These are phyloP conservation scores for Microvelia longipes DNA, from an alignment of 1,140 invertebrate species.

Conservation along the genomic window DNA sequence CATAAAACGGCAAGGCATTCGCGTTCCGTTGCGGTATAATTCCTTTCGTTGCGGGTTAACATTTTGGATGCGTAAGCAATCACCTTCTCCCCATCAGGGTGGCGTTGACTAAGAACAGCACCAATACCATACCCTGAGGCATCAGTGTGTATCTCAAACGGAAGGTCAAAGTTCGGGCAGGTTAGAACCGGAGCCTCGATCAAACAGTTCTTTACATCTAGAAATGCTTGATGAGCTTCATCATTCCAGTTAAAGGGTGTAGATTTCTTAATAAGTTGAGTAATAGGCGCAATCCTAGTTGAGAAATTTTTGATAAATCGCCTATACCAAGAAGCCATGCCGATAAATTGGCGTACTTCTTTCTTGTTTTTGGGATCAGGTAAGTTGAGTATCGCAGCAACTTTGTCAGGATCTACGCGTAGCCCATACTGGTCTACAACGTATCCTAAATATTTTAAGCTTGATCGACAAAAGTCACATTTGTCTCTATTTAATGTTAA, in stretches of 20 bases:
- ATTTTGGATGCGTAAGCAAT: constrained; percentile 31
- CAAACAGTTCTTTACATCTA: constrained; percentile 19
- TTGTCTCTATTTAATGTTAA: too few relatives aligned
- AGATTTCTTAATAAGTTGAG: constrained; percentile 20
- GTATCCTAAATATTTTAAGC: too few relatives aligned
- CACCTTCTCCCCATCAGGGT: constrained; percentile 19
- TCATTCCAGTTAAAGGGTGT: constrained; percentile 15
- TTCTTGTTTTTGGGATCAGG: constrained; percentile 18
- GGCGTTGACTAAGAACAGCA: constrained; percentile 22
- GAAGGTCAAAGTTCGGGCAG: constrained; percentile 21
- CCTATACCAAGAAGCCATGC: constrained; percentile 22
- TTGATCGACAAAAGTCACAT: too few relatives aligned
- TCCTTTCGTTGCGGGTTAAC: constrained; percentile 27
- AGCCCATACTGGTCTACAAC: neutral
- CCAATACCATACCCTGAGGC: constrained; percentile 23
- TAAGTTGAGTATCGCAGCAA: constrained; percentile 24
- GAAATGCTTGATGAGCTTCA: constrained; percentile 16
- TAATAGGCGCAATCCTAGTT: constrained; percentile 22
- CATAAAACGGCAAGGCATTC: constrained; percentile 31
- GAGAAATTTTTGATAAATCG: constrained; percentile 26
- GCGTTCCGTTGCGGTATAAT: constrained; percentile 31
- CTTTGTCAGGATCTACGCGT: constrained; percentile 7
- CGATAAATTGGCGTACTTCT: constrained; percentile 21
- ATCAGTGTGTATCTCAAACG: constrained; percentile 23
- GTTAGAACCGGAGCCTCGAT: constrained; percentile 11